Base-by-base conservation (phyloP, 35 echinoderm and acorn worm genomes). In the Heliocidaris erythrogramma region DNA sequence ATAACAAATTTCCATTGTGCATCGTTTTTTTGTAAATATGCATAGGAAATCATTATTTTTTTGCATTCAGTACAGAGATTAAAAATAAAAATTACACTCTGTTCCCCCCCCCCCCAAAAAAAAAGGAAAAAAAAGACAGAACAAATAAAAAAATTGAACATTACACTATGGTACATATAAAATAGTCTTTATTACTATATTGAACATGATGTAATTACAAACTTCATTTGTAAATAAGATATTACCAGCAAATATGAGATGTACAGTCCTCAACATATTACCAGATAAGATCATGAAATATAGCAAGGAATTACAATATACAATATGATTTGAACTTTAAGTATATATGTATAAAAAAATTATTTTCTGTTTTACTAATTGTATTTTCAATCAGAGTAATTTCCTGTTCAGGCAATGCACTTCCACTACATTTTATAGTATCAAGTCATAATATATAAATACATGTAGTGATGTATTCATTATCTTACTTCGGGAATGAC, bases 181-280 rank as follows among this genome's bases (percentile, higher is more conserved):
- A 78, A 78, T 78, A 78, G n/a, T 78, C 65, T 78, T 78, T 78
- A 78, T 78, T 78, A n/a, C 65, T 78, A 78, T 78, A 78, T 27
- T 4, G 5, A 18, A 78, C 18, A 2, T 7, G 65, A 78, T 78
- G 17, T 78, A 4, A 78, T 78, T 27, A 78, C 65, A n/a, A 78
- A n/a, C 21, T 78, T 7, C 27, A 8, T 4, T 78, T 27, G 27
- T 78, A 78, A 78, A 78, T 78, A 18, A 18, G 65, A n/a, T 78
- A 18, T 78, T 78, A 78, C 65, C 65, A 6, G 60, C 5, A 69
- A 52, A 56, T 14, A 78, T 78, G 21, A 27, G 65, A 78, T 78
- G 52, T 18, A 78, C 17, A 2, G 7, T 78, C 27, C 2, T 5
- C 21, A 24, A 78, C 18, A 78, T 78, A 78, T 4, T 21, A 78